Percentiles rank a stretch among this genome's conserved stretches.
phyloP scores from a whole-genome alignment of 2,888 invertebrate genomes.

The Sphaeridia pumilis region DNA sequence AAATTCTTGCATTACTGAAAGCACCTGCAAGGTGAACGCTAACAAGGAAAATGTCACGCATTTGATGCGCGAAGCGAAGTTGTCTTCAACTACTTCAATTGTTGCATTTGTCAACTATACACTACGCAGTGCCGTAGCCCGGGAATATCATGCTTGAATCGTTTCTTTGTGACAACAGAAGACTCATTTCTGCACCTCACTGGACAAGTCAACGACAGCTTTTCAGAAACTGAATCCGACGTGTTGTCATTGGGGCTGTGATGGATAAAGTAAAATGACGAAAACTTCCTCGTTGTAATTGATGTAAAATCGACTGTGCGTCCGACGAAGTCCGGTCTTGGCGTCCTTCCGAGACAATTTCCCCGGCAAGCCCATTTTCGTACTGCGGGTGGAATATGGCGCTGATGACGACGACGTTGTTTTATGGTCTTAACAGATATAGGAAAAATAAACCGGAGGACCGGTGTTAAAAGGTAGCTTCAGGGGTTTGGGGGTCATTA shows the following conservation, averaged over 20 bases:
- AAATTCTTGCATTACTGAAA: no score
- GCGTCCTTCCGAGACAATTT: slow-evolving; percentile 19
- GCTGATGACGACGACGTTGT: slow-evolving; percentile 44
- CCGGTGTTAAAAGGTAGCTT: no score
- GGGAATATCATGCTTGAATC: slow-evolving; percentile 44
- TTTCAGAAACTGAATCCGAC: slow-evolving; percentile 36
- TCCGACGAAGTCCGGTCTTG: slow-evolving; percentile 21
- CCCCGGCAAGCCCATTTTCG: slow-evolving; percentile 43
- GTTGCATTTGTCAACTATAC: no score
- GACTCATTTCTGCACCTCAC: slow-evolving; percentile 43
- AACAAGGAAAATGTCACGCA: no score
- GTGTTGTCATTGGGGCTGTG: no score
- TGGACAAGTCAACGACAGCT: slow-evolving; percentile 37
- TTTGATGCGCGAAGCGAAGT: no score
- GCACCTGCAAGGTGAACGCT: no score
- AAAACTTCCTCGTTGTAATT: no score
- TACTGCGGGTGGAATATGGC: slow-evolving; percentile 40
- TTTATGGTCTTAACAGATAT: slow-evolving; percentile 36
- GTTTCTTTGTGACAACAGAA: slow-evolving; percentile 38
- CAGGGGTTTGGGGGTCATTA: no score
- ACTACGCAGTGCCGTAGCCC: no score
- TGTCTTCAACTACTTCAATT: no score
- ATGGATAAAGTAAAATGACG: no score
- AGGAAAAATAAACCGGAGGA: slow-evolving; percentile 20
- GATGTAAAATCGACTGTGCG: slow-evolving; percentile 23